Evolutionary conservation across 2,888 invertebrate genomes (phyloP).

Genomic region (Chrysolina haemoptera): DNA sequence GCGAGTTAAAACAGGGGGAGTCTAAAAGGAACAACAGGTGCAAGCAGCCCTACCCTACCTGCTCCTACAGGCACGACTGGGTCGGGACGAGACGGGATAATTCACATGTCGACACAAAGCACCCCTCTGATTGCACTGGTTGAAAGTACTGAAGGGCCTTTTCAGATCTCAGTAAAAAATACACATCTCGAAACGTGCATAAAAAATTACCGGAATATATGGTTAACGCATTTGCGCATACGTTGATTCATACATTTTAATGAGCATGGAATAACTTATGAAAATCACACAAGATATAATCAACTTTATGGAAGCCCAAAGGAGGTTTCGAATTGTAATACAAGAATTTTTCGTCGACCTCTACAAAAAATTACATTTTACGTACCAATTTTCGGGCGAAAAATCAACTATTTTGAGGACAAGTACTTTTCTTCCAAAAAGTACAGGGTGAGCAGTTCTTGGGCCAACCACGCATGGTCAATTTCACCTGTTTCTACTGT

Average conservation of each 20-base stretch:
- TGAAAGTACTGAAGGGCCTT: background rate
- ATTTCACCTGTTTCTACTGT: too few species aligned
- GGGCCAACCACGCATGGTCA: too few species aligned
- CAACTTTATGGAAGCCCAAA: background rate
- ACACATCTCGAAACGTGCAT: background rate
- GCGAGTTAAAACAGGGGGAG: conserved; percentile 52
- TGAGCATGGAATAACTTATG: background rate
- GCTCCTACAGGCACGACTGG: conserved; percentile 45
- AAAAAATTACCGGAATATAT: conserved; percentile 3
- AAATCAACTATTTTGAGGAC: too few species aligned
- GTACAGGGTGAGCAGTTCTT: too few species aligned
- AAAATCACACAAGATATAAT: background rate
- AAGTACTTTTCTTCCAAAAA: too few species aligned
- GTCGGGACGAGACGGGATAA: conserved; percentile 61
- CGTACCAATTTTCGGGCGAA: too few species aligned
- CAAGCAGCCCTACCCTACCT: conserved; percentile 65
- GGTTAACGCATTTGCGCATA: background rate
- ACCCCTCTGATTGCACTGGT: conserved; percentile 15
- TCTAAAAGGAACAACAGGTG: conserved; percentile 66
- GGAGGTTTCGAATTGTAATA: too few species aligned
- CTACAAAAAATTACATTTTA: too few species aligned
- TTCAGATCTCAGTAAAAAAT: conserved; percentile 1
- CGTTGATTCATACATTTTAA: conserved; percentile 1
- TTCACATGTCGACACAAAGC: conserved; percentile 64
- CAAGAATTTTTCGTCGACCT: too few species aligned